A percentile compares a stretch with the other conserved stretches of the same genome.
Conservation (phyloP, 2,797 vertebrate species). For the Acomys russatus region DNA sequence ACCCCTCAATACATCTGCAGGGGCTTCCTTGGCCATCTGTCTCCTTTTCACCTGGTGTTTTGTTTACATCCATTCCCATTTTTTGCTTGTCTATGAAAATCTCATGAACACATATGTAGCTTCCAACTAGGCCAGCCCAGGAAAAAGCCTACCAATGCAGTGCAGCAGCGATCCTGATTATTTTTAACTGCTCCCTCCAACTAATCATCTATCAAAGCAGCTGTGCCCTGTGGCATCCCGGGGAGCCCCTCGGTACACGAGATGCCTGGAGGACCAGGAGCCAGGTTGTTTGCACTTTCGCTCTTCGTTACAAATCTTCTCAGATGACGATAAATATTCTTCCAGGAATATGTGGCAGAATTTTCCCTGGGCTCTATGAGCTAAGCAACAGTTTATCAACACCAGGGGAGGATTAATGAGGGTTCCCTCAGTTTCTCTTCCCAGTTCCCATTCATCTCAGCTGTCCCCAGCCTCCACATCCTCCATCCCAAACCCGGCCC, state of each 20-base stretch:
- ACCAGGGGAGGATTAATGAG: conserved; percentile 22
- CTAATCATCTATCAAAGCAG: conserved; percentile 79
- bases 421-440: conserved; percentile 57
- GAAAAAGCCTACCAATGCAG: conserved; percentile 43
- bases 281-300: conserved; percentile 2
- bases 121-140: conserved; percentile 57
- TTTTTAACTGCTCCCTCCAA: conserved; percentile 72
- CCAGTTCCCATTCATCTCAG: conserved; percentile 2
- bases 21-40: not conserved
- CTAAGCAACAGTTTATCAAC: conserved; percentile 40
- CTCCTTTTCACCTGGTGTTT: conserved; percentile 66
- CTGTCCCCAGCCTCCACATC: not conserved
- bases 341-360: not conserved
- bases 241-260: conserved; percentile 13
- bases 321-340: conserved; percentile 52
- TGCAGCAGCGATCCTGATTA: conserved; percentile 23
- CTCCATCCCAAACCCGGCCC: conserved; percentile 1
- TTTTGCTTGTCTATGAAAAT: conserved; percentile 68
- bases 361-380: conserved; percentile 42
- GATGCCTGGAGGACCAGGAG: conserved; percentile 26
- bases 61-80: conserved; percentile 58
- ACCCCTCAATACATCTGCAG: not conserved
- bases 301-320: conserved; percentile 58
- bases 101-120: conserved; percentile 71
- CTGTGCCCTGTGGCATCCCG: conserved; percentile 56